Percentiles rank a stretch among this genome's conserved stretches.
phyloP scores from a whole-genome alignment of 2,797 vertebrate species.

The Rhabdophis nuchalis region DNA sequence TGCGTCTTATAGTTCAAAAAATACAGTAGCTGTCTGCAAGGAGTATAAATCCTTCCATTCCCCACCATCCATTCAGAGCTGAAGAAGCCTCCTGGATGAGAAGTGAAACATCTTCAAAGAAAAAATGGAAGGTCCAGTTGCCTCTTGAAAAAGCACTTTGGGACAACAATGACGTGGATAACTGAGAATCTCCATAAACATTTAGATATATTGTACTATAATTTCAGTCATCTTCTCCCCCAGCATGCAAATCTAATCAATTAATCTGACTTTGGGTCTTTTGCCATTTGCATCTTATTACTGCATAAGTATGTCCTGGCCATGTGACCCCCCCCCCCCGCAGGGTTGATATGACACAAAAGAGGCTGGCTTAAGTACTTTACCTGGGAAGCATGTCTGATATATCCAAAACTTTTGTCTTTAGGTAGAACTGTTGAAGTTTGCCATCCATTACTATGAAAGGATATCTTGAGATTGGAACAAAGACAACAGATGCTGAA shows the following conservation, averaged over 20 bases:
- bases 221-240: neutral
- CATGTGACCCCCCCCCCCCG: neutral
- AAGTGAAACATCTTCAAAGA: too few species aligned
- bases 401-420: neutral
- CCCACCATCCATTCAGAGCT: too few species aligned
- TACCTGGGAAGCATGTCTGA: neutral
- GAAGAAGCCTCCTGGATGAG: too few species aligned
- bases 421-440: neutral
- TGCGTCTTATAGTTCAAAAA: too few species aligned
- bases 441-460: neutral
- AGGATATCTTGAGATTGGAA: neutral
- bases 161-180: too few species aligned
- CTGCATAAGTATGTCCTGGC: neutral
- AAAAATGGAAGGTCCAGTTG: too few species aligned
- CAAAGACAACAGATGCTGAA: neutral
- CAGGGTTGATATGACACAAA: neutral
- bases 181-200: too few species aligned
- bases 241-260: neutral
- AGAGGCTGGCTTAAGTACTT: neutral
- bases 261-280: neutral
- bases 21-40: too few species aligned
- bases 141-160: too few species aligned
- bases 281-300: neutral
- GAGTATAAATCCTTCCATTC: too few species aligned
- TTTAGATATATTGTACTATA: neutral